Evolutionary conservation across 1,140 invertebrate species (phyloP), one percentile per base, ranked within the genome.

Genomic region (Bombyx mori): DNA sequence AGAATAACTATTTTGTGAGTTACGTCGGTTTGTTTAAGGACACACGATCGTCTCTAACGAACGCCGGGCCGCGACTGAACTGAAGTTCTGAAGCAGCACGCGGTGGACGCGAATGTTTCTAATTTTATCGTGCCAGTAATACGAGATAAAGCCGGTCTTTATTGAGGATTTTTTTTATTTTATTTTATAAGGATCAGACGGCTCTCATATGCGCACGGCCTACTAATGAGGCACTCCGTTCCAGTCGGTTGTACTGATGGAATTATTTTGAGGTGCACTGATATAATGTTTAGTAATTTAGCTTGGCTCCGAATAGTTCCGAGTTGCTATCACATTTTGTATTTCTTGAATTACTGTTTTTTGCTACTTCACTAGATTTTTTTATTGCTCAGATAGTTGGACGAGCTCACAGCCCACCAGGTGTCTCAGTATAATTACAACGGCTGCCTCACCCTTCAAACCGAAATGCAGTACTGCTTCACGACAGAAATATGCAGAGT

Each of bases 91-190:
- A 65, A 60, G 42, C 7, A 48, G 57, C 72, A 73, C 72, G 72
- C 71, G 59, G 73, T 65, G 67, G 66, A 63, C 62, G 74, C 63
- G 61, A 60, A 66, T 70, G 70, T 71, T 77, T 86, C 81, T 86
- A 86, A 86, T 82, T 84, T 82, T 84, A 82, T 80, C 82, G 73
- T 66, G 69, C 68, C 65, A 84, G 82, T 86, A 86, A 86, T 74
- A 83, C 82, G 82, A 86, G 80, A 84, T 86, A 86, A 80, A 82
- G 76, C 69, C 75, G 73, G 69, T 78, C 79, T 84, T 84, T 81
- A 80, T 80, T 75, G 70, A 69, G 68, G 64, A 73, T 71, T 69
- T 75, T 75, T 75, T 77, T 76, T 74, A 71, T 72, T 76, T 73
- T 77, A 62, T 79, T 79, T 80, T 70, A 69, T 62, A 72, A 76